phyloP scores from a whole-genome alignment of 2,888 invertebrate genomes.

The Drosophila multiciliata region DNA sequence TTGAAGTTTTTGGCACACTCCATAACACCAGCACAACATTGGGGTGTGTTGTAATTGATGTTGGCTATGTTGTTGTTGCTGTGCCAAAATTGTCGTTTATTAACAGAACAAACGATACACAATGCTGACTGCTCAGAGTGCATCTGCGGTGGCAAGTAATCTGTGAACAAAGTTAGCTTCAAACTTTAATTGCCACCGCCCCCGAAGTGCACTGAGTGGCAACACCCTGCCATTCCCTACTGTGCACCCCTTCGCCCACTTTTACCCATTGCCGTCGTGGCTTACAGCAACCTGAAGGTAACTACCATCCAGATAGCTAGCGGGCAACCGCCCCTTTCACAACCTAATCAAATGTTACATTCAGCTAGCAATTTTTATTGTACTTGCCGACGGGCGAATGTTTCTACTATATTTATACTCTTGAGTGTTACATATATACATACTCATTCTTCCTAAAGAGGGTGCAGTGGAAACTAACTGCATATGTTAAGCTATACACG shows the following conservation, averaged over 20 bases:
- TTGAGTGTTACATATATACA: slow-evolving; percentile 8
- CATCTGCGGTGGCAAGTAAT: slow-evolving; percentile 53
- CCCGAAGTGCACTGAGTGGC: slow-evolving; percentile 56
- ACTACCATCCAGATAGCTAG: background rate
- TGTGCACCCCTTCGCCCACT: slow-evolving; percentile 4
- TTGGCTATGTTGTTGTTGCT: slow-evolving; percentile 8
- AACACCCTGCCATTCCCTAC: slow-evolving; percentile 35
- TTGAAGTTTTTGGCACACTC: slow-evolving; percentile 41
- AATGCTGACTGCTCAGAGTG: slow-evolving; percentile 22
- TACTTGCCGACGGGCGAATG: slow-evolving; percentile 64
- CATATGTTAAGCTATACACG: slow-evolving; percentile 32
- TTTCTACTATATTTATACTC: slow-evolving; percentile 56
- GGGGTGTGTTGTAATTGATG: slow-evolving; percentile 7
- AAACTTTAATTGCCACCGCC: slow-evolving; percentile 71
- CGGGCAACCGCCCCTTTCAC: slow-evolving; percentile 38
- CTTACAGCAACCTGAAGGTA: slow-evolving; percentile 12
- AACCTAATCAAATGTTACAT: slow-evolving; percentile 78
- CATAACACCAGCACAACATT: slow-evolving; percentile 15
- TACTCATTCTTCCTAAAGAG: background rate
- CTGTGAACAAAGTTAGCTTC: slow-evolving; percentile 59
- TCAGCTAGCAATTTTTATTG: slow-evolving; percentile 73
- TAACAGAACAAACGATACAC: slow-evolving; percentile 59
- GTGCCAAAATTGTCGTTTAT: slow-evolving; percentile 58
- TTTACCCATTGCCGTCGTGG: slow-evolving; percentile 33
- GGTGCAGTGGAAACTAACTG: background rate